Base-by-base conservation (phyloP, 2,113 vertebrate species). In the Camelus dromedarius region DNA sequence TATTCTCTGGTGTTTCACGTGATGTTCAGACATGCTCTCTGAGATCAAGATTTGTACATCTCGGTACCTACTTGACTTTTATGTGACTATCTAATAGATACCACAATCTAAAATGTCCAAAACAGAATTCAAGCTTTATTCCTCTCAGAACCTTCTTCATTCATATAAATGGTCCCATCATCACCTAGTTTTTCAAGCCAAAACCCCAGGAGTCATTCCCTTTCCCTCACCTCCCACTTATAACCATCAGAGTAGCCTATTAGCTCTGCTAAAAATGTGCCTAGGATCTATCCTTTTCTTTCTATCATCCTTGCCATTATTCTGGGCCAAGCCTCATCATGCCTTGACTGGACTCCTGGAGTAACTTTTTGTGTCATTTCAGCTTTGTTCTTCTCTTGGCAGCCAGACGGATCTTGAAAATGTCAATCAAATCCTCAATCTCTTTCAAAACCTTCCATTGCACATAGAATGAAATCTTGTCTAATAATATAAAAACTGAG, bases 361-460 rank as follows among this genome's bases (percentile, higher is more conserved):
- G 8, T 69, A 92, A 60, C 30, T 13, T 82, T 89, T 82, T 77
- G 26, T 66, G 12, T 60, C 52, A 67, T 81, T 85, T 52, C 28
- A 82, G 69, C n/a, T 84, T 90, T n/a, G 28, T 93, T 93, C 18
- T 93, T 93, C 22, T 79, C n/a, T 96, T 58, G 42, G 18, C 30
- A 92, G 30, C 5, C 64, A 94, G 15, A 46, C 6, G 66, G n/a
- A 76, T 76, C 9, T 85, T 77, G 15, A 96, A 96, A 89, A 42
- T 52, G 7, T 24, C 28, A 96, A 24, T 70, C 20, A 72, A 77
- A 73, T 52, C 16, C 30, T 54, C 35, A 86, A 8, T 22, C 28
- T 73, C 54, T 35, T 82, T 86, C 60, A 84, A 93, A 91, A 67
- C 19, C 10, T 8, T 14, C 2, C 30, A 42, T 24, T 64, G 14